These are phyloP conservation scores for Cerceris ruficornis DNA, from an alignment of 2,888 invertebrate genomes.

Conservation along the genomic window DNA sequence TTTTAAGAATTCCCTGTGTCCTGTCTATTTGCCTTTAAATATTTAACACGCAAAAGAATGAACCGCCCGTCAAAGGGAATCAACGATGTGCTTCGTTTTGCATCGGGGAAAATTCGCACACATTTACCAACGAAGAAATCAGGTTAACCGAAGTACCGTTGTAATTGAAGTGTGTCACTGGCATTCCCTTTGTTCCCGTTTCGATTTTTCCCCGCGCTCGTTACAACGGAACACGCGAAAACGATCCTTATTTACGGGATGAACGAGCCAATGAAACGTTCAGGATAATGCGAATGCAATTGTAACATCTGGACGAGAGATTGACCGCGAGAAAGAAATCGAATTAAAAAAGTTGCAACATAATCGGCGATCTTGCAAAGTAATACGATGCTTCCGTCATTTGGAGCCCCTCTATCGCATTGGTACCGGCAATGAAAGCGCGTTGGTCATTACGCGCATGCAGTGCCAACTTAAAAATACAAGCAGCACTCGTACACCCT, in stretches of 20 bases:
- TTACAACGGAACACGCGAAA: too few relatives aligned
- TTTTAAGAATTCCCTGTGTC: not conserved
- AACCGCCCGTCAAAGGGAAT: slow-evolving; percentile 41
- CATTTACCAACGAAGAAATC: not conserved
- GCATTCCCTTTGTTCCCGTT: too few relatives aligned
- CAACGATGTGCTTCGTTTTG: slow-evolving; percentile 26
- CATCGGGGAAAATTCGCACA: slow-evolving; percentile 28
- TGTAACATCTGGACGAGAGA: too few relatives aligned
- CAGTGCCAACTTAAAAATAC: slow-evolving; percentile 58
- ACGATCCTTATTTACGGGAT: too few relatives aligned
- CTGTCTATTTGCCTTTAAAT: slow-evolving; percentile 18
- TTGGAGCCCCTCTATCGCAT: not conserved
- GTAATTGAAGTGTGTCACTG: too few relatives aligned
- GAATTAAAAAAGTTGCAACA: too few relatives aligned
- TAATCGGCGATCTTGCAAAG: not conserved
- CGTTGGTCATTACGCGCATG: slow-evolving; percentile 58
- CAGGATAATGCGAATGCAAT: too few relatives aligned
- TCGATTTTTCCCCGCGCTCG: too few relatives aligned
- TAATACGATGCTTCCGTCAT: slow-evolving; percentile 13
- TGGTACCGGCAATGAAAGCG: slow-evolving; percentile 49
- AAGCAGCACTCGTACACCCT: slow-evolving; percentile 56
- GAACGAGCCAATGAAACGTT: too few relatives aligned
- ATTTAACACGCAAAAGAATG: slow-evolving; percentile 9
- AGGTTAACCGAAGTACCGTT: not conserved
- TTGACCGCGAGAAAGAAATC: too few relatives aligned